These are phyloP conservation scores for Metalampra italica DNA, from an alignment of 2,888 invertebrate species.

Conservation along the genomic window DNA sequence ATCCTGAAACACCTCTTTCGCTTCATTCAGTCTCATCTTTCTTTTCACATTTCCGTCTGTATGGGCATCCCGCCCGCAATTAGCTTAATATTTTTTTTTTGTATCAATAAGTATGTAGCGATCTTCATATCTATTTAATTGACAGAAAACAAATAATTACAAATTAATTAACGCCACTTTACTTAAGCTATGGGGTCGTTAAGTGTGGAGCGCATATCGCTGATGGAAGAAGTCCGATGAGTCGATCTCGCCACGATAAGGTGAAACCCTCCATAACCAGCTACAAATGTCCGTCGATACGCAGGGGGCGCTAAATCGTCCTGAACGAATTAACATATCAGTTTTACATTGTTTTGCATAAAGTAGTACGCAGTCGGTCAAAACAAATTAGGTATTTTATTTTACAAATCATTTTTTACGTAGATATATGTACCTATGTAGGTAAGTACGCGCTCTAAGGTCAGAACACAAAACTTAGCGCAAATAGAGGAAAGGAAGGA, in stretches of 20 bases:
- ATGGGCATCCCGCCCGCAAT: too few species aligned
- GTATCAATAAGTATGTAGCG: too few species aligned
- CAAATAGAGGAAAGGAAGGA: too few species aligned
- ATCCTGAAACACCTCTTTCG: too few species aligned
- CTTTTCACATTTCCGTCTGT: too few species aligned
- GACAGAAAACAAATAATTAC: constrained; percentile 19
- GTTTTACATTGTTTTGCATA: constrained; percentile 63
- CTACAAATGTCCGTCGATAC: constrained; percentile 52
- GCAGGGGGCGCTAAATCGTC: constrained; percentile 70
- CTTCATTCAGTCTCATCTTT: too few species aligned
- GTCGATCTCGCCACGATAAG: constrained; percentile 41
- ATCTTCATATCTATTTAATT: constrained; percentile 7
- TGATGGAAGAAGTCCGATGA: constrained; percentile 56
- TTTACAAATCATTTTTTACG: background rate
- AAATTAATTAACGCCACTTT: constrained; percentile 23
- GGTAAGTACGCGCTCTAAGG: too few species aligned
- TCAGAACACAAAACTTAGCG: too few species aligned
- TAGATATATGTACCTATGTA: background rate
- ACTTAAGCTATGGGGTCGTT: constrained; percentile 37
- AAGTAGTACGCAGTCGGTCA: constrained; percentile 8
- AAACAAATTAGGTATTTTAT: constrained; percentile 2
- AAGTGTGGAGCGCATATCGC: constrained; percentile 35
- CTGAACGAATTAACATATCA: constrained; percentile 66
- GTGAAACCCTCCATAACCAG: constrained; percentile 45
- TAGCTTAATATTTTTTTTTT: too few species aligned